Conservation (phyloP, 1,140 invertebrate genomes). For the Drosophila arizonae region DNA sequence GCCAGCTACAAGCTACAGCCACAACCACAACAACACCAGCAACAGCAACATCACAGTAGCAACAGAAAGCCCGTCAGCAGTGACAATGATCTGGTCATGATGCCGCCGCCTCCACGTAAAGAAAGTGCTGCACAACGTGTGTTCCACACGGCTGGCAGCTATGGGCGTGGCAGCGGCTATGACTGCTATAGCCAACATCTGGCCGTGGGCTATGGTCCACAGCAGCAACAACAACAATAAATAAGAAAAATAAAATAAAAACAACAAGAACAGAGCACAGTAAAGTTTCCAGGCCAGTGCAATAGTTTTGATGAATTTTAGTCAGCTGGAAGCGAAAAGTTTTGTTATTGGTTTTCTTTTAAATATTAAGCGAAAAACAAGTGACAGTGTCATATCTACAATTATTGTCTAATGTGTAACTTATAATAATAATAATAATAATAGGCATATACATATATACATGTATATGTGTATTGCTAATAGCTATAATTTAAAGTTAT, state of each 20-base stretch:
- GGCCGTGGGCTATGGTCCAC: constrained; percentile 56
- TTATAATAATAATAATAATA: constrained; percentile 45
- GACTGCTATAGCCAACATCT: constrained; percentile 67
- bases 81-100: constrained; percentile 64
- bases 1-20: constrained; percentile 56
- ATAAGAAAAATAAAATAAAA: background rate
- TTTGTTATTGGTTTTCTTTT: constrained; percentile 69
- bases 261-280: constrained; percentile 17
- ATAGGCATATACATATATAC: constrained; percentile 25
- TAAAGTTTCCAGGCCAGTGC: constrained; percentile 64
- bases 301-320: constrained; percentile 54
- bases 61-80: constrained; percentile 39
- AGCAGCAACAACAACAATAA: constrained; percentile 44
- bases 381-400: constrained; percentile 81
- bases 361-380: constrained; percentile 58
- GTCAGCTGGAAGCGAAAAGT: constrained; percentile 41
- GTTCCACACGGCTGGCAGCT: constrained; percentile 35
- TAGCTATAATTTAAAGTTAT: constrained; percentile 68
- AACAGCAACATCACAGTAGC: constrained; percentile 31
- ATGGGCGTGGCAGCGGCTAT: constrained; percentile 48
- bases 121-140: constrained; percentile 37
- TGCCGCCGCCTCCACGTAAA: constrained; percentile 71
- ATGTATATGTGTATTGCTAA: constrained; percentile 43
- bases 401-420: constrained; percentile 62
- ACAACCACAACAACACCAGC: constrained; percentile 39